phyloP scores from a whole-genome alignment of 1,140 invertebrate genomes.

The Nomia melanderi region DNA sequence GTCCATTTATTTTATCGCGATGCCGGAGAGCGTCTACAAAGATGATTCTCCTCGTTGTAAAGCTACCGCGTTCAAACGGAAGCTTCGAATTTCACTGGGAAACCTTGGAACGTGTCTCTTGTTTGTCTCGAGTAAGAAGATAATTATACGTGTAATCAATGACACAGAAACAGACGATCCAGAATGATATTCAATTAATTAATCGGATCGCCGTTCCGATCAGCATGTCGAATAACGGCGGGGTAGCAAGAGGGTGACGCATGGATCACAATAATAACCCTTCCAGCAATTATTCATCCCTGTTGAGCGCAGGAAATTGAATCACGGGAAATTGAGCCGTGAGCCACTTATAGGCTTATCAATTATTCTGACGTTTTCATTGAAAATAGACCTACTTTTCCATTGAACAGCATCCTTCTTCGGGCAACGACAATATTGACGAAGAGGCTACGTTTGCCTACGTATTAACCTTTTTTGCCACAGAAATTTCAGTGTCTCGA shows the following conservation, averaged over 20 bases:
- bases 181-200: background rate
- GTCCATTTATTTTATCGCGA: too few relatives aligned
- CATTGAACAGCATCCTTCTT: background rate
- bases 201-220: background rate
- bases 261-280: background rate
- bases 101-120: too few relatives aligned
- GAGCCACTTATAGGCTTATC: slow-evolving; percentile 2
- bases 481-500: too few relatives aligned
- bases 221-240: background rate
- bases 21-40: too few relatives aligned
- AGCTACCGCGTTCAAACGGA: too few relatives aligned
- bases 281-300: background rate
- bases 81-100: too few relatives aligned
- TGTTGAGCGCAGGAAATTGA: background rate
- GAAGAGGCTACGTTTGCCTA: too few relatives aligned
- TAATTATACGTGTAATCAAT: too few relatives aligned
- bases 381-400: background rate
- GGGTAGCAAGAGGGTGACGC: background rate
- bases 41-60: too few relatives aligned
- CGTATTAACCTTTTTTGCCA: too few relatives aligned
- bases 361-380: slow-evolving; percentile 12
- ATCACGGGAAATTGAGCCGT: background rate
- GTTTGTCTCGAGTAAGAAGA: too few relatives aligned
- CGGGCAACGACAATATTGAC: background rate
- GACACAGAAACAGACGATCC: background rate